phyloP scores from a whole-genome alignment of 2,113 vertebrate species.

The Sclerurus mexicanus region DNA sequence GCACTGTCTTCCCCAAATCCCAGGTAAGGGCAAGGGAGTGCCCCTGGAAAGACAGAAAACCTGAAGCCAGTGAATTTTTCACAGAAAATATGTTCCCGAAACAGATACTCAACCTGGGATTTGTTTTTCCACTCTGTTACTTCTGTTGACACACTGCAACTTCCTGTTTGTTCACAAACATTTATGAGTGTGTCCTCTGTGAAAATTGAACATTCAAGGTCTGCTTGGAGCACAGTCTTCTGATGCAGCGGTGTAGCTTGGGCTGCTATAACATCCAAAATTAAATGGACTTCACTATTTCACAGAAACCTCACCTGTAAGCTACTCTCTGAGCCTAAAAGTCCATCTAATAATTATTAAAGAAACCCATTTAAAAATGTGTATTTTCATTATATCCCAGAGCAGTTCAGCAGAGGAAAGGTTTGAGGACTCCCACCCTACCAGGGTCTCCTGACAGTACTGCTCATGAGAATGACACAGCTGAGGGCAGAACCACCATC shows the following conservation, averaged over 20 bases:
- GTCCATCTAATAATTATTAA: not conserved
- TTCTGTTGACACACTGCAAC: not conserved
- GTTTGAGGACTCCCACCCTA: not conserved
- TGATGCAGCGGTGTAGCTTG: not conserved
- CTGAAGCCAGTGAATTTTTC: not conserved
- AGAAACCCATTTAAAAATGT: not conserved
- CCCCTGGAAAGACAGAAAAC: not conserved
- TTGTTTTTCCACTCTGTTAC: not conserved
- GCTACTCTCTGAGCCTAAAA: not conserved
- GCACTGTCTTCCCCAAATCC: not conserved
- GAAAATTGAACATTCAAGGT: not conserved
- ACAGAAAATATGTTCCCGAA: not conserved
- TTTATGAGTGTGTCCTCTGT: not conserved
- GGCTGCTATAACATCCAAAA: not conserved
- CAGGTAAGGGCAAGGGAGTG: not conserved
- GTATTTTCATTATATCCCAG: not conserved
- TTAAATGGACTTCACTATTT: not conserved
- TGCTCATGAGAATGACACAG: fast-evolving
- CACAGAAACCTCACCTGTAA: not conserved
- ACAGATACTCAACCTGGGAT: not conserved
- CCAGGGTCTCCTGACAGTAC: not conserved
- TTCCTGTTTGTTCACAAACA: not conserved
- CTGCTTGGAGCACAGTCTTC: not conserved
- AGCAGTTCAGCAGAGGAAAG: not conserved
- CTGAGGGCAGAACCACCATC: not conserved